These are phyloP conservation scores for Meliscaeva auricollis DNA, from an alignment of 2,888 invertebrate genomes.

Conservation along the genomic window DNA sequence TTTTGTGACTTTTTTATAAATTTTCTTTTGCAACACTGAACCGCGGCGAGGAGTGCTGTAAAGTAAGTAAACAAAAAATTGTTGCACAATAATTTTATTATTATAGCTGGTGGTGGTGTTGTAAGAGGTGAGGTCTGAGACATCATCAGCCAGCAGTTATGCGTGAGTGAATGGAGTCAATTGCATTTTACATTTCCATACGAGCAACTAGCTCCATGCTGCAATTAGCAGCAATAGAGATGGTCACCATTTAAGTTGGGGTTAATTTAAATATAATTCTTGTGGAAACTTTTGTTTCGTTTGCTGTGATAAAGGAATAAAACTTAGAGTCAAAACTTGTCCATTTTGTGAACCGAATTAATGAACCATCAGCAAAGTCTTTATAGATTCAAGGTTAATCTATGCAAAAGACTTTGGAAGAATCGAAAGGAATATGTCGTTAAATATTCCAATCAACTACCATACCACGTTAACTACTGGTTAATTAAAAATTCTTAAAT, in stretches of 20 bases:
- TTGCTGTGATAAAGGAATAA: too few species aligned
- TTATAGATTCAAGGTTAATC: conserved; percentile 58
- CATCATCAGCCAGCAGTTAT: conserved; percentile 28
- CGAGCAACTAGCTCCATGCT: background rate
- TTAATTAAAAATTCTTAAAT: conserved; percentile 58
- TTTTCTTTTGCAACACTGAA: conserved; percentile 59
- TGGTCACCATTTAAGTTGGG: conserved; percentile 12
- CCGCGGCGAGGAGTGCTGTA: conserved; percentile 32
- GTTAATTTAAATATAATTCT: conserved; percentile 43
- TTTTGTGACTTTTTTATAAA: conserved; percentile 33
- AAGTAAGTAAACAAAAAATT: conserved; percentile 65
- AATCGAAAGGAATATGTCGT: conserved; percentile 28
- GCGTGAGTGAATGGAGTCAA: conserved; percentile 48
- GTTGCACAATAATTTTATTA: conserved; percentile 60
- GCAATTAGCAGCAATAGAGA: conserved; percentile 49
- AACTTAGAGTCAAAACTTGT: conserved; percentile 6
- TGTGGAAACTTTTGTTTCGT: conserved; percentile 6
- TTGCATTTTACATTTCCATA: conserved; percentile 28
- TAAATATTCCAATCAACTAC: conserved; percentile 49
- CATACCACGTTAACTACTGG: conserved; percentile 6
- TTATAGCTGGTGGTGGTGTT: conserved; percentile 25
- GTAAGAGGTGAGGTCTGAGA: conserved; percentile 25
- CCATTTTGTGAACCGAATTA: background rate
- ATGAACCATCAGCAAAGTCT: background rate
- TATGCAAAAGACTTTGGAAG: conserved; percentile 36